Conservation (phyloP, 2,888 invertebrate genomes). For the Aethes cnicana region DNA sequence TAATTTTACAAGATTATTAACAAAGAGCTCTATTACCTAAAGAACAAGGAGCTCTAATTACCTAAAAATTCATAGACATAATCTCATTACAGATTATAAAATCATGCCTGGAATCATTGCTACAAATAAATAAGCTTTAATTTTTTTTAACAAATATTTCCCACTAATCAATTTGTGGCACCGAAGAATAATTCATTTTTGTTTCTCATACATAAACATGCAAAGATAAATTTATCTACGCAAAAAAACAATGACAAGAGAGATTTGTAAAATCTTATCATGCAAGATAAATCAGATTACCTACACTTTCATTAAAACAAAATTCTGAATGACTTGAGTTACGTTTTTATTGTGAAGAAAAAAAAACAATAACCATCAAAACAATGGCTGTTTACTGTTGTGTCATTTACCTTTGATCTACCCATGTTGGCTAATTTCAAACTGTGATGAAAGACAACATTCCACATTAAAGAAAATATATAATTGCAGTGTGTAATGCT, state of each 20-base stretch:
- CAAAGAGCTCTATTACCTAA: too few relatives aligned
- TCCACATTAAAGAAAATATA: constrained; percentile 5
- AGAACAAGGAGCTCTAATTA: too few relatives aligned
- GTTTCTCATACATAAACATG: not conserved
- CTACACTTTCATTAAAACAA: not conserved
- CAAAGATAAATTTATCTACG: not conserved
- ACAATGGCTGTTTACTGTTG: not conserved
- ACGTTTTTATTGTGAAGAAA: too few relatives aligned
- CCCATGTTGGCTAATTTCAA: not conserved
- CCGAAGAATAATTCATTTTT: too few relatives aligned
- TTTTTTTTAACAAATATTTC: too few relatives aligned
- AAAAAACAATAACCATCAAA: constrained; percentile 2
- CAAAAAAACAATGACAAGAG: not conserved
- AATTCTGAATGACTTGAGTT: too few relatives aligned
- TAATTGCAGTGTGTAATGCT: constrained; percentile 11
- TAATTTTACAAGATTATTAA: too few relatives aligned
- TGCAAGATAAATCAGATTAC: not conserved
- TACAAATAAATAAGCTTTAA: too few relatives aligned
- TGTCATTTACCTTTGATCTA: not conserved
- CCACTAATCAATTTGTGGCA: too few relatives aligned
- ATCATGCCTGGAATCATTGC: too few relatives aligned
- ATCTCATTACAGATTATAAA: too few relatives aligned
- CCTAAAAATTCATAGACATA: too few relatives aligned
- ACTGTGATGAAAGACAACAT: not conserved
- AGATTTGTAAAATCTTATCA: not conserved